Base-by-base conservation (phyloP, 2,888 invertebrate genomes). In the Priocnemis perturbator region DNA sequence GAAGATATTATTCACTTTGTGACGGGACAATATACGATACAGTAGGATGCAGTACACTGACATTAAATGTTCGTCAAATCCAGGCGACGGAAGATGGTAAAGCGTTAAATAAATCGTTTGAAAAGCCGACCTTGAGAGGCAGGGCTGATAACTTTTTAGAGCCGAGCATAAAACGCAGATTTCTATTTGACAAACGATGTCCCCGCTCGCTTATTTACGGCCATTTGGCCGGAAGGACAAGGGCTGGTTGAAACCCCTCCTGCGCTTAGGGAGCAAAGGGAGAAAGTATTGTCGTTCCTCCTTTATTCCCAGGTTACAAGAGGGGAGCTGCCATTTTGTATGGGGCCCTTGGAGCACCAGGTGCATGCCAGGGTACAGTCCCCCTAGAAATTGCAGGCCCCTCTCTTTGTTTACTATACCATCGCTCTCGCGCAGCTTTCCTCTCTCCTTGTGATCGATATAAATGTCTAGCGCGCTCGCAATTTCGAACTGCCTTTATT, bases 301-400 rank as follows among this genome's bases (percentile, higher is more conserved):
- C 76, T 84, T 85, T 83, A 83, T 85, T 83, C 82, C 71, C 80
- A 74, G 65, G 79, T 78, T 78, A 76, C 67, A 79, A 69, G 79
- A 81, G 71, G 81, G 81, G 83, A 83, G 76, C 86, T 84, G 85
- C 86, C 87, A 87, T 88, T 88, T 88, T 87, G 86, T 88, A 82
- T 73, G 80, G 84, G 84, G 84, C 85, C 85, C 85, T 83, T 83
- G 80, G 79, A 83, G 76, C 83, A 87, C 87, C 88, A 87, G 87
- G 87, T 87, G 87, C 87, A 81, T 83, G 81, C 80, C 84, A 76
- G 83, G 81, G 86, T 87, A 88, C 88, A 87, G 87, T 88, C 86
- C 82, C 83, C 79, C 79, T 79, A 85, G 85, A 88, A 88, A 88
- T 76, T 79, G 45, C 69, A 72, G 76, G 73, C 75, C 78, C 78